Base-by-base conservation (phyloP, 2,113 vertebrate genomes). In the Apeltes quadracus region DNA sequence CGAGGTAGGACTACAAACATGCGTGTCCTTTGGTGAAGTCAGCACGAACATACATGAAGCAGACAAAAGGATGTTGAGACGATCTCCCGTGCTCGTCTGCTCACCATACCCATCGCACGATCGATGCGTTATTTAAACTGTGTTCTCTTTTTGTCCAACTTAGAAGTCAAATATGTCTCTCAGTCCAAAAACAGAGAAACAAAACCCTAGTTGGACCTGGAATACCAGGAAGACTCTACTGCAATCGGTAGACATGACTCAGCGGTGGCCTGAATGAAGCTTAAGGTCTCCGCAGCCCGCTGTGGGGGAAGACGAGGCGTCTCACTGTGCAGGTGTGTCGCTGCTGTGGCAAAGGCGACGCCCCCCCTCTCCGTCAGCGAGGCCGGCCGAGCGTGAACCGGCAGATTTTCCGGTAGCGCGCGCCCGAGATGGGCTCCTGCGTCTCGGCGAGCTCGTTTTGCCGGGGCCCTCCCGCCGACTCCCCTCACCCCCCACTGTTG, bases 391-490 rank as follows among this genome's bases (percentile, higher is more conserved):
- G 94, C 95, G 94, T 95, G 95, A 97, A 97, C 92, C 94, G 94
- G 93, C 93, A 94, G 94, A 97, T 97, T 97, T 97, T 96, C 95
- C 59, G 94, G 95, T 95, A 96, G 95, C 95, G 84, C 91, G 92
- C 96, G 95, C 94, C 91, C 94, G 94, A 96, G 95, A 96, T 95
- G 93, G 93, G 92, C 92, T 94, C 89, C 94, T 84, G 87, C 90
- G 89, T 94, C 93, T 93, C 87, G 93, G 93, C 86, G 76, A 86
- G 90, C 93, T 94, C 89, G 91, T 94, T 94, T 94, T 89, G 93
- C 90, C 81, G 72, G 76, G 70, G 32, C 32, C 93, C 94, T 95
- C 95, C 95, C 87, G 73, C 80, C 58, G 88, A 81, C 87, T 76
- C 79, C 69, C 93, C 43, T 94, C 32, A 1, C 29, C 29, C 29